These are phyloP conservation scores for Epinotia bilunana DNA, from an alignment of 2,888 invertebrate species.

Conservation along the genomic window DNA sequence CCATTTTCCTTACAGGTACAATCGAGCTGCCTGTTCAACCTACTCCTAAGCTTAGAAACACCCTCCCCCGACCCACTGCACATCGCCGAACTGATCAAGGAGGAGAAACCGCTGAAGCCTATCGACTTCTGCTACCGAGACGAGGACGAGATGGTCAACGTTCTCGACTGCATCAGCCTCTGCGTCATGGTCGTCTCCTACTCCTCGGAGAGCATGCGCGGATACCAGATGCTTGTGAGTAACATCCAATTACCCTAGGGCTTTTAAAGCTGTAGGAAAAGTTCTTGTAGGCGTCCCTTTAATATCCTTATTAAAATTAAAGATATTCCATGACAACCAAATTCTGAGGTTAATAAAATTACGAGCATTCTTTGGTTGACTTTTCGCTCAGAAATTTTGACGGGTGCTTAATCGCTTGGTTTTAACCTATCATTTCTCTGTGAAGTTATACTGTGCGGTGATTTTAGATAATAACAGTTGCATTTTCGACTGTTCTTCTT, in stretches of 20 bases:
- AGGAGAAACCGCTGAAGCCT: slow-evolving; percentile 95
- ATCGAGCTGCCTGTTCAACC: slow-evolving; percentile 95
- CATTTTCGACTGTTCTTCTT: neutral
- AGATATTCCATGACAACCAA: too few relatives aligned
- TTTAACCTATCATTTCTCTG: too few relatives aligned
- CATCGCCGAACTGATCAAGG: slow-evolving; percentile 96
- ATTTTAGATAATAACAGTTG: neutral
- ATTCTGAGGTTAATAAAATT: too few relatives aligned
- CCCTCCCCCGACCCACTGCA: slow-evolving; percentile 97
- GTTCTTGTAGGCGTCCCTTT: too few relatives aligned
- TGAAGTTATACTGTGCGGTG: too few relatives aligned
- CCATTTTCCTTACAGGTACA: slow-evolving; percentile 86
- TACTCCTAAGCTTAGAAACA: slow-evolving; percentile 95
- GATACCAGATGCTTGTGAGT: slow-evolving; percentile 95
- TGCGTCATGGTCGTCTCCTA: slow-evolving; percentile 99
- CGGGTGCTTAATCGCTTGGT: too few relatives aligned
- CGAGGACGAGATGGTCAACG: slow-evolving; percentile 98
- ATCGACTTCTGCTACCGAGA: slow-evolving; percentile 99
- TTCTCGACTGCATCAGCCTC: slow-evolving; percentile 98
- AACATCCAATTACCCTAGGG: neutral
- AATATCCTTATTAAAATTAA: too few relatives aligned
- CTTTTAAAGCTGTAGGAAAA: too few relatives aligned
- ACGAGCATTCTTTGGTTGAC: too few relatives aligned
- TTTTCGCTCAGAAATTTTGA: too few relatives aligned
- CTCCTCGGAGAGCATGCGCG: slow-evolving; percentile 96